These are phyloP conservation scores for Carduelis carduelis DNA, from an alignment of 2,797 vertebrate species.

Conservation along the genomic window DNA sequence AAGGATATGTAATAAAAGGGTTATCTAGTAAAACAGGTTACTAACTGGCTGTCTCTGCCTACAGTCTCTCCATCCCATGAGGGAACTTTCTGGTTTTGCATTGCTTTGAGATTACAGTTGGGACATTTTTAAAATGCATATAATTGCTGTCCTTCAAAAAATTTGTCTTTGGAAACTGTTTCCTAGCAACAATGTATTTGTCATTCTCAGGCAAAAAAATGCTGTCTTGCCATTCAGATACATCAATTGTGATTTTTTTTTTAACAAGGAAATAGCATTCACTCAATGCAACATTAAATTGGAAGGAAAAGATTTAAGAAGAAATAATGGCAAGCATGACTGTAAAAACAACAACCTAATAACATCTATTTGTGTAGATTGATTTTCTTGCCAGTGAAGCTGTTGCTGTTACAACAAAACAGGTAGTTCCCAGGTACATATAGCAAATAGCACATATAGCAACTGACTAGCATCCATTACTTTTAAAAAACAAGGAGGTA, in stretches of 20 bases:
- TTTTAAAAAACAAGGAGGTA: background rate
- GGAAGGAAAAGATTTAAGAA: background rate
- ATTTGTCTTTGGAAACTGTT: constrained; percentile 5
- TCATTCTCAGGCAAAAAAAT: background rate
- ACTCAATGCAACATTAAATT: background rate
- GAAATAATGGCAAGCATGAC: background rate
- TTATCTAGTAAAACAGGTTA: background rate
- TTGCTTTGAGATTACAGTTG: background rate
- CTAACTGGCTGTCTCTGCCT: background rate
- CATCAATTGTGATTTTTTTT: background rate
- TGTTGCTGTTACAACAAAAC: background rate
- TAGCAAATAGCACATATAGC: background rate
- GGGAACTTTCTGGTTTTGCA: background rate
- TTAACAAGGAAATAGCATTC: background rate
- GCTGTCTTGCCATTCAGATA: background rate
- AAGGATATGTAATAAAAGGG: background rate
- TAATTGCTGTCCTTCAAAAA: constrained; percentile 25
- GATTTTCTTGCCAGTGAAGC: background rate
- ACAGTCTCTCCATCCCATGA: background rate
- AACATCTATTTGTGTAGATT: background rate
- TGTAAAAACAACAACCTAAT: background rate
- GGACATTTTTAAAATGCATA: background rate
- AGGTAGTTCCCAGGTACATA: background rate
- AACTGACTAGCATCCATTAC: background rate
- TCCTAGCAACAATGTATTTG: constrained; percentile 22